A percentile compares a stretch with the other conserved stretches of the same genome.
phyloP scores from a whole-genome alignment of 2,888 invertebrate genomes.

The Rhogogaster chlorosoma region DNA sequence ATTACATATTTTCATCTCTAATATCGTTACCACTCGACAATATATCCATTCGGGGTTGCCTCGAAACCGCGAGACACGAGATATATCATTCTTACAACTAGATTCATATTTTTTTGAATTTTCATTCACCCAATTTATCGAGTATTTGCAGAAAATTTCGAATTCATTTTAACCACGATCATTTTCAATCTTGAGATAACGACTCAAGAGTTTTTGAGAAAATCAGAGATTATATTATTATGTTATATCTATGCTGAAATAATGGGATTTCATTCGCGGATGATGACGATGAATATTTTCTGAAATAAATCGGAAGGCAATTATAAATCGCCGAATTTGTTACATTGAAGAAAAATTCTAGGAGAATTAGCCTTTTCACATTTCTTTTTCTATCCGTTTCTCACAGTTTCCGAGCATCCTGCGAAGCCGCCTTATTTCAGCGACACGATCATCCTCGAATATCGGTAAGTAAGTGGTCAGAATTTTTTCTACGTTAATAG shows the following conservation, averaged over 20 bases:
- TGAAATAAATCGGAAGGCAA: no score
- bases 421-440: background rate
- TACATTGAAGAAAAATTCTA: no score
- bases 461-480: background rate
- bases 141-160: no score
- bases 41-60: background rate
- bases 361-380: background rate
- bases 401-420: background rate
- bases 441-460: background rate
- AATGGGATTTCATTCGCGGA: no score
- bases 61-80: background rate
- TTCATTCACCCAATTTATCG: no score
- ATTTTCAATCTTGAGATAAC: no score
- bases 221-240: no score
- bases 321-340: no score
- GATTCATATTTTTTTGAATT: background rate
- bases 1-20: conserved; percentile 8
- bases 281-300: no score
- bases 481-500: background rate
- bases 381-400: background rate
- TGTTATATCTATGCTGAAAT: no score
- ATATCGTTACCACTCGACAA: background rate
- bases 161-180: no score
- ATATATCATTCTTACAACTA: background rate
- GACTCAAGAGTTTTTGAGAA: no score